Evolutionary conservation across 2,888 invertebrate genomes (phyloP), one percentile per base, ranked within the genome.

Genomic region (Fragum sueziense): DNA sequence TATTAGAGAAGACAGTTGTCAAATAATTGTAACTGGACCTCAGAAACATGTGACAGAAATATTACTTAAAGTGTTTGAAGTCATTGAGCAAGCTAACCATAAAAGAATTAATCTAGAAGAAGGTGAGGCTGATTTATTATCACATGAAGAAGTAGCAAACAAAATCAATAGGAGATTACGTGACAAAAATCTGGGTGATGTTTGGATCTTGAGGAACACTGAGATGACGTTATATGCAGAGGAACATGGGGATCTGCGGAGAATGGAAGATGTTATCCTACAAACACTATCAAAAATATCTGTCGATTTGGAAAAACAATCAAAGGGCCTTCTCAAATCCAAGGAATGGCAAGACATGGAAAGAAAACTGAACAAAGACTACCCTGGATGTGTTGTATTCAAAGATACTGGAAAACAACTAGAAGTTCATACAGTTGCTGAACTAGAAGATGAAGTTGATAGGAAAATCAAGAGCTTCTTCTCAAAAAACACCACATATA

Each of bases 391-490:
- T 62, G 41, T 83, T 9, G 68, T 59, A n/a, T 57, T 80, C 1
- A 73, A 54, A 11, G 47, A 31, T 9, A 70, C 27, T 3, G 27
- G 29, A 20, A 61, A 41, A 25, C 17, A 62, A 34, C 27, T 83
- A 20, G 67, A 70, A n/a, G 71, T 83, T 33, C 78, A 70, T 34
- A 80, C 78, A 6, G 57, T 67, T n/a, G 68, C 34, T 1, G 68
- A 54, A 33, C 54, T 62, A 2, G 71, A 68, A 33, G 72, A 78
- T 34, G 25, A 70, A 0, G 71, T 83, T 11, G 72, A 70, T 0
- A 68, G 73, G 25, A 70, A 72, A 31, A 14, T 83, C 4, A 65
- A 80, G n/a, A 52, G 47, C 11, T 80, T 83, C 31, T 73, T 77
- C 25, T 29, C 70, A 17, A 76, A 78, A 34, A 77, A 83, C 62